phyloP scores from a whole-genome alignment of 2,797 vertebrate genomes.

The Darevskia mixta region DNA sequence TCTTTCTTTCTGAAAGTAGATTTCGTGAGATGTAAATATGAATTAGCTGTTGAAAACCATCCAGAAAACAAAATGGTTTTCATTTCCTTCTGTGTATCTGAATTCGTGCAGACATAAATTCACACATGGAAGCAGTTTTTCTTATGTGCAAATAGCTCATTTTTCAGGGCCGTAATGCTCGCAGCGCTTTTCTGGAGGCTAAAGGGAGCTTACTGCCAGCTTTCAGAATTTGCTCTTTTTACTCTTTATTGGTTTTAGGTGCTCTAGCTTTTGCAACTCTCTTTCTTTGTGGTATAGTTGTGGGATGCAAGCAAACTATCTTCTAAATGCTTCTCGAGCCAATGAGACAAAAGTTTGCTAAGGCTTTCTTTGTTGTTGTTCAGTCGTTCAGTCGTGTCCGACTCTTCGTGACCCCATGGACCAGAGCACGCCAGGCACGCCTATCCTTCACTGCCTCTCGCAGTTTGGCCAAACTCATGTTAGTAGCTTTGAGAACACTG shows the following conservation, averaged over 20 bases:
- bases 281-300: background rate
- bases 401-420: no score
- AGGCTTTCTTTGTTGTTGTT: background rate
- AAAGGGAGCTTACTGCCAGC: background rate
- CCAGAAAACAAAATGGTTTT: conserved; percentile 18
- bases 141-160: conserved; percentile 13
- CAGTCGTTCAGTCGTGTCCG: no score
- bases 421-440: no score
- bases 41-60: conserved; percentile 20
- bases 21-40: conserved; percentile 16
- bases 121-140: conserved; percentile 17
- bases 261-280: background rate
- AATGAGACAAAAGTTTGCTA: background rate
- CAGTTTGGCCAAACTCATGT: no score
- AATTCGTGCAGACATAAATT: conserved; percentile 29
- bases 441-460: no score
- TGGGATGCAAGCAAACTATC: background rate
- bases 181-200: conserved; percentile 8
- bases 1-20: background rate
- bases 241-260: background rate
- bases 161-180: conserved; percentile 14
- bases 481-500: no score
- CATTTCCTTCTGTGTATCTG: conserved; percentile 32
- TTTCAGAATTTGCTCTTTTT: conserved; percentile 25
- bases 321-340: background rate